Evolutionary conservation across 2,797 vertebrate genomes (phyloP), one percentile per base, ranked within the genome.

Genomic region (Limosa lapponica): DNA sequence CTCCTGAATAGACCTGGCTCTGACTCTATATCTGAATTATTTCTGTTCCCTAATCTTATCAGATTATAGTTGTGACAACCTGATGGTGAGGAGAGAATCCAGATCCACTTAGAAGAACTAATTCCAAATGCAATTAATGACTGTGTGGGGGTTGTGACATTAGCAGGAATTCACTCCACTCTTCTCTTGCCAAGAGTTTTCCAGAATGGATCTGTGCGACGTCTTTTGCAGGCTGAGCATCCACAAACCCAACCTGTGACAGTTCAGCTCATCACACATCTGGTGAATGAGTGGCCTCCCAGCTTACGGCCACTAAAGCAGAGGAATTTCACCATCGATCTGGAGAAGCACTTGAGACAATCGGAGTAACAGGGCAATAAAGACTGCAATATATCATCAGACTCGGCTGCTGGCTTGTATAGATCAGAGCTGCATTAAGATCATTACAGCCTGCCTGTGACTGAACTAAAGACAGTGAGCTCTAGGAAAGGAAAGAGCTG

Each of bases 331-430:
- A 67, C 80, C 95, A 97, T 95, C 77, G 94, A 97, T 97, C 96
- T 89, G 84, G 84, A 96, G 93, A 95, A 97, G 87, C 90, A 96
- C 95, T 98, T 97, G 96, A 95, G 96, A 97, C 97, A 97, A 97
- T 95, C 86, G 93, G 92, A 97, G 92, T 96, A 97, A 93, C 94
- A 97, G 93, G 95, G 84, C 88, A 90, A 95, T 96, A 97, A 97
- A 96, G 62, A 93, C 70, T 72, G 96, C 85, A 95, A 94, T 95
- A 97, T 91, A 96, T 92, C 94, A 95, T 82, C 81, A 67, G 74
- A 13, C 36, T 82, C 19, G 0, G 66, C 92, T 97, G 65, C 91
- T 87, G 59, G 77, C 94, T 93, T 75, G 59, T 83, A 86, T 66
- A 89, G 83, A 92, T 97, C 94, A 86, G 91, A 88, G 71, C 54